A percentile compares a stretch with the other conserved stretches of the same genome.
These are phyloP conservation scores for Alligator sinensis DNA, from an alignment of 2,113 vertebrate genomes.

Conservation along the genomic window DNA sequence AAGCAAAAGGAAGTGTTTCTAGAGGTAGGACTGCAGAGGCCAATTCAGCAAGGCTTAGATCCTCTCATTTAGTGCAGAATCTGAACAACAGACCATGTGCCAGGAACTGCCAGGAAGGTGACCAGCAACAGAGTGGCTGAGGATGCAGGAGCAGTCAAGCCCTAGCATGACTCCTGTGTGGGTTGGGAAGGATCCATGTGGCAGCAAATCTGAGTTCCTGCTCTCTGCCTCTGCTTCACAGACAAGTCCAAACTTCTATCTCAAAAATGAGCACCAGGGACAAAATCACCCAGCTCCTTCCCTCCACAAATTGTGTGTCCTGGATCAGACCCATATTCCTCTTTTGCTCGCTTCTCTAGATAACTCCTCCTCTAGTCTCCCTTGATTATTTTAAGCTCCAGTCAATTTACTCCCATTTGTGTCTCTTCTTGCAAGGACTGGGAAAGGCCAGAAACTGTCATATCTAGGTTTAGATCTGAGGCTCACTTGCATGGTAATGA, in stretches of 20 bases:
- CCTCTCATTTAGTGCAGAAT: neutral
- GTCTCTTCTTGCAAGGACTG: neutral
- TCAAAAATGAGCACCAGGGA: neutral
- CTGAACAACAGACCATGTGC: neutral
- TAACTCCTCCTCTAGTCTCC: neutral
- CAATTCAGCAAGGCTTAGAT: accelerated
- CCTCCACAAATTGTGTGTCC: neutral
- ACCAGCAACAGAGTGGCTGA: neutral
- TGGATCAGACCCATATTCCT: neutral
- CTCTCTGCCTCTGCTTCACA: accelerated
- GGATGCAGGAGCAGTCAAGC: neutral
- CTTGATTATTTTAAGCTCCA: neutral
- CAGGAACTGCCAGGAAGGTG: neutral
- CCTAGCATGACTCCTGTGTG: neutral
- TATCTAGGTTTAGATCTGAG: neutral
- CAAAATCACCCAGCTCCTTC: neutral
- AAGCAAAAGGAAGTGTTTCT: neutral
- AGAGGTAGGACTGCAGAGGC: neutral
- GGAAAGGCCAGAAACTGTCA: neutral
- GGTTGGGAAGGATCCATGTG: neutral
- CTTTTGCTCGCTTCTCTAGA: neutral
- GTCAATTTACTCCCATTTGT: neutral
- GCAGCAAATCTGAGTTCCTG: neutral
- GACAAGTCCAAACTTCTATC: neutral
- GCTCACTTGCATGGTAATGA: neutral